Evolutionary conservation across 2,113 vertebrate genomes (phyloP), one percentile per base, ranked within the genome.

Genomic region (Cyphomyrus discorhynchus): DNA sequence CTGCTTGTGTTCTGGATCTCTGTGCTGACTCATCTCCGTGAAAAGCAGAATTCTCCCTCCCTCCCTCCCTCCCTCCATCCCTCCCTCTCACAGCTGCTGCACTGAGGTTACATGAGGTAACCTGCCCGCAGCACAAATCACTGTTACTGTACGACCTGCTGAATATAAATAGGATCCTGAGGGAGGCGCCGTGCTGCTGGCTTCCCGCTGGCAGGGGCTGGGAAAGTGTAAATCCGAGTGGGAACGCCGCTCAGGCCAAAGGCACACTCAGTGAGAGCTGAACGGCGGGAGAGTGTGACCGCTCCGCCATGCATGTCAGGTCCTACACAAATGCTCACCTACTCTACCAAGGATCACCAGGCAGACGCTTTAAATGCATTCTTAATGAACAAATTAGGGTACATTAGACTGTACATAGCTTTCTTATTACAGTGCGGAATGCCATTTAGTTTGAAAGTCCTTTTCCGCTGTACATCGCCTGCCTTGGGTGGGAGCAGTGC

Each of bases 141-240:
- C 49, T 56, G 89, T 56, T 89, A 89, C 88, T 85, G 89, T 89
- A 89, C 89, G 82, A 89, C 77, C 89, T 85, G 89, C 52, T 27
- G 77, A 89, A 85, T 84, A 89, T 89, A 85, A 89, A 89, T 84
- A 85, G 89, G 89, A n/a, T 62, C 24, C 89, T 84, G 74, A 31
- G 50, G 74, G 88, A 50, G 88, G 53, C 35, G 52, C 7, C 39
- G 24, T 13, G 80, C 5, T 62, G 80, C 50, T n/a, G 15, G 27
- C 39, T 84, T 58, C n/a, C 50, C 11, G 88, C 88, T 46, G 77
- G 82, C 50, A 84, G 50, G 35, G 52, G 88, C 82, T 58, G 82
- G 49, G 21, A 15, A 58, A 84, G 21, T 24, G 24, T 50, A 31
- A 46, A 10, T 46, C 77, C 80, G 17, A 45, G 50, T 46, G 19